phyloP scores from a whole-genome alignment of 2,888 invertebrate genomes.

The Criorhina ranunculi region DNA sequence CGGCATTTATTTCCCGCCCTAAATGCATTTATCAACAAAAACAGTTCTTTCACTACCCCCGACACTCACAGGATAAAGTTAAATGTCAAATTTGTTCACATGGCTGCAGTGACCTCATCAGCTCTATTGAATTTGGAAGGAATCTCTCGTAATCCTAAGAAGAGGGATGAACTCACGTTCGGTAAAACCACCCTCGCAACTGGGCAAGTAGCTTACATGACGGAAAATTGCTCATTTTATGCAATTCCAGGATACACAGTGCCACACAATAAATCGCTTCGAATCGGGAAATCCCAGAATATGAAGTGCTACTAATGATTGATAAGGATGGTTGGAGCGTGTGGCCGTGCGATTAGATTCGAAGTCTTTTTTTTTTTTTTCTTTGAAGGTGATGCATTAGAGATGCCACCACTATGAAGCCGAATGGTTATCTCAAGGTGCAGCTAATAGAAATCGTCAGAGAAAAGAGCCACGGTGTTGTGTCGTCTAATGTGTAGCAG shows the following conservation, averaged over 20 bases:
- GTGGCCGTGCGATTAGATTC: constrained; percentile 66
- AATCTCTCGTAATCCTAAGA: constrained; percentile 59
- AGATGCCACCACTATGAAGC: constrained; percentile 28
- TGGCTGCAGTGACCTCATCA: constrained; percentile 72
- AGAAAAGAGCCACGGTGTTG: constrained; percentile 11
- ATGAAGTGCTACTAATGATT: constrained; percentile 63
- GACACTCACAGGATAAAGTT: constrained; percentile 46
- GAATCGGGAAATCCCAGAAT: constrained; percentile 31
- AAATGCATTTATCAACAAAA: constrained; percentile 68
- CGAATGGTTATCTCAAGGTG: constrained; percentile 57
- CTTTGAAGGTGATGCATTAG: constrained; percentile 52
- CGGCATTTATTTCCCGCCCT: constrained; percentile 67
- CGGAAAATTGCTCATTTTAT: constrained; percentile 64
- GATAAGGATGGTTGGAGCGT: constrained; percentile 62
- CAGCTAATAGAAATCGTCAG: constrained; percentile 48
- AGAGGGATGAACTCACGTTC: constrained; percentile 67
- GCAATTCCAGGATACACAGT: constrained; percentile 56
- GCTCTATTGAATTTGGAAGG: constrained; percentile 67
- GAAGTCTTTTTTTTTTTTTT: constrained; percentile 54
- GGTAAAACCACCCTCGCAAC: constrained; percentile 33
- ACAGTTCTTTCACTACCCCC: constrained; percentile 5
- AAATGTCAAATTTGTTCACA: constrained; percentile 73
- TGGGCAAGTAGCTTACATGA: constrained; percentile 58
- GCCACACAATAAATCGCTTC: constrained; percentile 26
- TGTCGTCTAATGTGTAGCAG: neutral